Evolutionary conservation across 2,113 vertebrate species (phyloP), one percentile per base, ranked within the genome.

Genomic region (Probosciger aterrimus): DNA sequence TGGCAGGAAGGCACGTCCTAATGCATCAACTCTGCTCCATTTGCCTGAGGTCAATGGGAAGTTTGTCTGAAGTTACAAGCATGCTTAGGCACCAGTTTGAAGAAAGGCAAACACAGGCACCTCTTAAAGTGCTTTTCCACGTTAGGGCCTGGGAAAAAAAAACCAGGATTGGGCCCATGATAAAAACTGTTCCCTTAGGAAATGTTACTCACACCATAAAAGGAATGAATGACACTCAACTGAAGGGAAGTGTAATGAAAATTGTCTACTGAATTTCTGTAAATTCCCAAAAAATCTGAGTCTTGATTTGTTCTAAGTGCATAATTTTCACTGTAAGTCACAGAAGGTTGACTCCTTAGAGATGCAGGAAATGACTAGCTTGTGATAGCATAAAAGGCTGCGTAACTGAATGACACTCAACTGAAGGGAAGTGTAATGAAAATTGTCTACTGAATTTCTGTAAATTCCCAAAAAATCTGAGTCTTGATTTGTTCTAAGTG

Each of bases 161-260:
- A 6, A 1, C 39, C 70, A 74, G 47, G 83, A 94, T 93, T 11
- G 47, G 44, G 81, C 69, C 67, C 57, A 68, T 10, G 63, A 73
- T 76, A 79, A 75, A 96, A 88, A 33, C 57, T 41, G 53, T 44
- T 93, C 94, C 92, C 84, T 67, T 53, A 49, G 86, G 91, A 95
- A 89, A 52, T 24, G 41, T 41, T 76, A 64, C 65, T 65, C 95
- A 64, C 49, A 41, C 96, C 81, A 93, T 94, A 94, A 94, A 96
- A 93, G 90, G 93, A 68, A 75, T n/a, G 77, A 88, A 83, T n/a
- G 63, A 89, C 47, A 55, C 59, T 55, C 62, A 84, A 77, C 47
- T 59, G n/a, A 86, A 86, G 53, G 65, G 52, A 70, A 63, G 49
- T 30, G 73, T 59, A 81, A 75, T 33, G 39, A 80, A 89, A 86